A percentile compares a stretch with the other conserved stretches of the same genome.
Evolutionary conservation across 2,888 invertebrate species (phyloP).

Genomic region (Teleiodes luculella): DNA sequence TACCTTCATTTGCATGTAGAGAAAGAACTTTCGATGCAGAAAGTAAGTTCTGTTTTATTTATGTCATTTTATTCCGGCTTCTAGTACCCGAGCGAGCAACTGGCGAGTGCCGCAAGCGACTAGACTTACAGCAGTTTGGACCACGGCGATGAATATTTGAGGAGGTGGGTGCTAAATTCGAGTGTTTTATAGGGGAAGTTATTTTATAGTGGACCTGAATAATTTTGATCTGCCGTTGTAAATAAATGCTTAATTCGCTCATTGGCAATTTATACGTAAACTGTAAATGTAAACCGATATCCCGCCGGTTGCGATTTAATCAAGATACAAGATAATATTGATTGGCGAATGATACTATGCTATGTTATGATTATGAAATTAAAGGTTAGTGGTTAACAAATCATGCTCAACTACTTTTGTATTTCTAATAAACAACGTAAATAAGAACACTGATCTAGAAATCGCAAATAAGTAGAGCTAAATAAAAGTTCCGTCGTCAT

Average conservation of each 20-base stretch:
- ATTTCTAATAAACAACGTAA: neutral
- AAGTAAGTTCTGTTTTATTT: conserved; percentile 12
- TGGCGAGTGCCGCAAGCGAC: conserved; percentile 37
- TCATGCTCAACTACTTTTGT: conserved; percentile 1
- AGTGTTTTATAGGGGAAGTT: conserved; percentile 30
- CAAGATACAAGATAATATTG: conserved; percentile 3
- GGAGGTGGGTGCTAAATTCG: conserved; percentile 35
- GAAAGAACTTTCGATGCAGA: conserved; percentile 1
- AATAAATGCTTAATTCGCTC: conserved; percentile 11
- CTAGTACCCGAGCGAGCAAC: conserved; percentile 28
- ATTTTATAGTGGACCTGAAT: conserved; percentile 19
- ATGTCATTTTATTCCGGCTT: conserved; percentile 9
- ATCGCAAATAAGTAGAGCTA: conserved; percentile 9
- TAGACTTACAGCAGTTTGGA: conserved; percentile 40
- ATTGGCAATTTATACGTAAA: neutral
- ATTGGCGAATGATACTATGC: neutral
- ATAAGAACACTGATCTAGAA: neutral
- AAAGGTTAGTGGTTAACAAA: conserved; percentile 3
- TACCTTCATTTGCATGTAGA: neutral
- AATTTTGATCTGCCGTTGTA: conserved; percentile 17
- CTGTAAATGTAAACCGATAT: neutral
- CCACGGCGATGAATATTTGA: conserved; percentile 42
- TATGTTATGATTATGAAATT: neutral
- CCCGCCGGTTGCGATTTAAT: neutral
- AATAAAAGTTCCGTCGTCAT: neutral